Evolutionary conservation across 2,797 vertebrate species (phyloP), one percentile per base, ranked within the genome.

Genomic region (Taenioides sp.): DNA sequence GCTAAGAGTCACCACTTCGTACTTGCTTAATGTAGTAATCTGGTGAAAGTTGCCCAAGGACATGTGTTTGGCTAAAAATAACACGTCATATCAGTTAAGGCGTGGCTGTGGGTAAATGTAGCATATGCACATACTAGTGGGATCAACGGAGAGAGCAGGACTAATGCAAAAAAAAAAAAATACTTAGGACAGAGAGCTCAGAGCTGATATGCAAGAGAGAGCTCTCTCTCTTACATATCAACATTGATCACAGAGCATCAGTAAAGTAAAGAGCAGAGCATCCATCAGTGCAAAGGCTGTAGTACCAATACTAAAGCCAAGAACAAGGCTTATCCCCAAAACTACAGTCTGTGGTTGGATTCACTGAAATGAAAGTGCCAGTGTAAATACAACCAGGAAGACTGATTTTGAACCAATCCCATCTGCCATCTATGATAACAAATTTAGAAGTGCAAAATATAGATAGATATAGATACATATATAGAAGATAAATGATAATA

Each of bases 191-290:
- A 43, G 37, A 43, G 40, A 47, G 43, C 43, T 47, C 3, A 67
- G 0, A 16, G 54, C 40, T 69, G 72, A 60, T 71, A 74, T 2
- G 31, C 66, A 77, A 73, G 70, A 60, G n/a, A n/a, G n/a, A n/a
- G n/a, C 84, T 76, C 80, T 84, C 81, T 74, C 79, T 34, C 87
- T 86, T 84, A 75, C 85, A 89, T 37, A 37, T 89, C 89, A 86
- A 87, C 83, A 91, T 92, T 92, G 93, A 94, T 93, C 91, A 92
- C 79, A 91, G 82, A 80, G 83, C 86, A 89, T 91, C 86, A 83
- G 87, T 86, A 87, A 86, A 86, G 87, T 86, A 87, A 90, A 91
- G 89, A 91, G 88, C 87, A 89, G 59, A 74, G 76, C 84, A 92
- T 92, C 90, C 86, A 91, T 94, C 89, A 92, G 82, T 49, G 73